Base-by-base conservation (phyloP, 2,113 vertebrate genomes). In the Bucco capensis region DNA sequence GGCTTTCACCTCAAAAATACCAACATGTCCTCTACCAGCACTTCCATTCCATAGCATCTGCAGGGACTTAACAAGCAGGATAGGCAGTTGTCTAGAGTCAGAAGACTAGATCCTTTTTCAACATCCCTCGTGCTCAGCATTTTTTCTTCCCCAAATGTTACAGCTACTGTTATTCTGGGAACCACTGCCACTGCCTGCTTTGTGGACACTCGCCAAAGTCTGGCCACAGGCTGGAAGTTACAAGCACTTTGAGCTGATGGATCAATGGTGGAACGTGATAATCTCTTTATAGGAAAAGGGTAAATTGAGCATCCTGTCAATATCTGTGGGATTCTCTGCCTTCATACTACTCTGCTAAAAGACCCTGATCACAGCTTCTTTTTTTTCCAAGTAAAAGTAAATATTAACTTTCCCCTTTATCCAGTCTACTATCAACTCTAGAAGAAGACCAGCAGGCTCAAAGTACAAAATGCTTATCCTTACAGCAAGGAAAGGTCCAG, bases 331-430 rank as follows among this genome's bases (percentile, higher is more conserved):
- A 90, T 90, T 42, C 66, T 69, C 71, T 62, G 28, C 33, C 24
- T 90, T 86, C 19, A 4, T 73, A 42, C 42, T 66, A 77, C 53
- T 77, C 71, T 77, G 53, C 42, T 35, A 25, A 78, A 86, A 81
- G 30, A 67, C 69, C 62, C 83, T 86, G 65, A 50, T 50, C 19
- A 61, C 9, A 58, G 54, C 18, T 81, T 30, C 31, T 53, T 42
- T 56, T 77, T 77, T 72, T 81, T 78, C 57, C n/a, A 70, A 65
- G 61, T 69, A 53, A 70, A 76, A 76, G 71, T 74, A 95, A 90
- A 89, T 76, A 91, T 81, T 77, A 86, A 77, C 76, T 90, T 38
- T 83, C 46, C 4, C 13, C 33, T 90, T 95, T 86, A 88, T 83
- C 88, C 83, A 78, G 31, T 47, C 61, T 42, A 76, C 86, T 62